Evolutionary conservation across 1,140 invertebrate species (phyloP), one percentile per base, ranked within the genome.

Genomic region (Dendroctonus ponderosae): DNA sequence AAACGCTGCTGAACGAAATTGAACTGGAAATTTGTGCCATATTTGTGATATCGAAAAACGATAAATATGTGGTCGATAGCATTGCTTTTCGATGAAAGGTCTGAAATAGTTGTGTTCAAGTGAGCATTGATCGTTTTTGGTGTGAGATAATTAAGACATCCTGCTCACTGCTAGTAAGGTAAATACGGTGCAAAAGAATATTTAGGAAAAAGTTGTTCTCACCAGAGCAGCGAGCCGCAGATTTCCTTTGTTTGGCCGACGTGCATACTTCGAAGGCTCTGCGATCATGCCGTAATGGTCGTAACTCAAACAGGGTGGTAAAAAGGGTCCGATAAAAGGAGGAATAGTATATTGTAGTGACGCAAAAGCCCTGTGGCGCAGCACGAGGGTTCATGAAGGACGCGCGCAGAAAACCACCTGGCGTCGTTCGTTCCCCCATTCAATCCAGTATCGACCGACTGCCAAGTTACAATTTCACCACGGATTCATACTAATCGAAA

Each of bases 391-490:
- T 65, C 59, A 62, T 68, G 71, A 66, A 58, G 62, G 70, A 71
- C 69, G 69, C 73, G 70, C 76, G 76, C 77, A 75, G 72, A 77
- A 58, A 76, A 77, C 76, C 77, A 78, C 77, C 77, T 78, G 77
- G 77, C 76, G 75, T 75, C 76, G 75, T 72, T 68, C 73, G 73
- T 72, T 77, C 74, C 76, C 76, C 75, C 73, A 77, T 77, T 76
- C 76, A 75, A 77, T 77, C 73, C 75, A 74, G 70, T 79, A 79
- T 79, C 76, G 77, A 79, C 75, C 77, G 74, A 74, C 69, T 73
- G 70, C 66, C 70, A 62, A 74, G 73, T 72, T 67, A 71, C 67
- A 73, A 75, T 75, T 75, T 75, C 71, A 65, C 70, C 67, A 69
- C 62, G 70, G 70, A 69, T 72, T 70, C 73, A 64, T 57, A 57